Evolutionary conservation across 2,113 vertebrate species (phyloP), one percentile per base, ranked within the genome.

Genomic region (Pedetes capensis): DNA sequence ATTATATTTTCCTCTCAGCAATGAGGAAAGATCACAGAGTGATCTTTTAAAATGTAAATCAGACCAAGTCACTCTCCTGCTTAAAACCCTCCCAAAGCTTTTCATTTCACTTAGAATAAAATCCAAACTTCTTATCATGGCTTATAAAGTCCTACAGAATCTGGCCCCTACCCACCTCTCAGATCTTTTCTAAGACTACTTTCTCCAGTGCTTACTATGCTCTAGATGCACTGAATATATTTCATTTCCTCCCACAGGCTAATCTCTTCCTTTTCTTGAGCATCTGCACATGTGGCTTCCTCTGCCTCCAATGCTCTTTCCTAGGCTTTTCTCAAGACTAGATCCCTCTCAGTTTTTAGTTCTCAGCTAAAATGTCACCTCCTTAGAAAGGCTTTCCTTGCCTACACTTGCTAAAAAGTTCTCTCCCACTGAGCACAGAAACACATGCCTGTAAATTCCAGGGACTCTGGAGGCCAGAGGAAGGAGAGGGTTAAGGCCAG

Each of bases 291-390:
- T 89, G 32, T 61, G 82, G 37, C 34, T 88, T 88, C 82, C 39
- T 93, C 80, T 91, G 74, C 66, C 53, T 82, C n/a, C 37, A 94
- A 93, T 93, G 71, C 61, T 92, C 42, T 95, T 97, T 93, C 75
- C 57, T 55, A 59, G 42, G 51, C 39, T 87, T 93, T 83, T 89
- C 47, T 96, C 42, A 95, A 87, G 49, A 51, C 75, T 92, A 64
- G 27, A 69, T 81, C 66, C 72, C 87, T 95, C 53, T 80, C 55
- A 91, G 76, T 61, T 89, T 87, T 95, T 87, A 87, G 57, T 95
- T 87, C 80, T 95, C 57, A 92, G 81, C 59, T 90, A 96, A 97
- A 93, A 92, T 85, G 80, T 93, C 78, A 92, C 76, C 59, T 95
- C 47, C 81, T 80, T 92, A 80, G 64, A 92, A 95, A 95, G 71